Percentiles rank a stretch among this genome's conserved stretches.
Conservation (phyloP, 2,797 vertebrate species). For the Phrynocephalus forsythii region DNA sequence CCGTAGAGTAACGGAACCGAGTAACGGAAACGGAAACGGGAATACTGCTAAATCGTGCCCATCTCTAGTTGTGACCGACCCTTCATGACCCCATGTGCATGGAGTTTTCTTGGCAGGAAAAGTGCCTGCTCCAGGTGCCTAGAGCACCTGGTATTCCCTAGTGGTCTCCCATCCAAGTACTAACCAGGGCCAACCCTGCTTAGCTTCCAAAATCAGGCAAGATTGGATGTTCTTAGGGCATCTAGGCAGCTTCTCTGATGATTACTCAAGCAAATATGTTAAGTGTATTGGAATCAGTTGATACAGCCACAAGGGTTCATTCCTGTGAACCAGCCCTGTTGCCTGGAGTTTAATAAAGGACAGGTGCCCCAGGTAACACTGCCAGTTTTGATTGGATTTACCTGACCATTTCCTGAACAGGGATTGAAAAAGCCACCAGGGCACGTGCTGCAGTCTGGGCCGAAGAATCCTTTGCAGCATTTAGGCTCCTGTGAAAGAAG, state of each 20-base stretch:
- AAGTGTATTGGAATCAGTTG: background rate
- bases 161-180: too few relatives aligned
- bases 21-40: too few relatives aligned
- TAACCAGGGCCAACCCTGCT: too few relatives aligned
- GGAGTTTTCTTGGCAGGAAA: too few relatives aligned
- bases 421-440: constrained; percentile 86
- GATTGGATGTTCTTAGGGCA: too few relatives aligned
- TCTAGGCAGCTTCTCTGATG: background rate
- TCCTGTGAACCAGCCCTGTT: background rate
- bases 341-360: background rate
- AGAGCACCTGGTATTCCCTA: too few relatives aligned
- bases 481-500: constrained; percentile 78
- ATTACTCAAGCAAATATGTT: background rate
- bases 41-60: too few relatives aligned
- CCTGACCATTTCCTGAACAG: constrained; percentile 90
- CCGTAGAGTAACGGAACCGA: too few relatives aligned
- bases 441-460: constrained; percentile 86
- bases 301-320: background rate
- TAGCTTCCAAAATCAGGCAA: too few relatives aligned
- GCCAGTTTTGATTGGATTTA: constrained; percentile 59
- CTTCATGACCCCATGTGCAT: too few relatives aligned
- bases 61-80: too few relatives aligned
- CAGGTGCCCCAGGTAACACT: background rate
- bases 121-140: too few relatives aligned
- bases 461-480: constrained; percentile 92